phyloP scores from a whole-genome alignment of 2,797 vertebrate species.

The Poeciliopsis infans region DNA sequence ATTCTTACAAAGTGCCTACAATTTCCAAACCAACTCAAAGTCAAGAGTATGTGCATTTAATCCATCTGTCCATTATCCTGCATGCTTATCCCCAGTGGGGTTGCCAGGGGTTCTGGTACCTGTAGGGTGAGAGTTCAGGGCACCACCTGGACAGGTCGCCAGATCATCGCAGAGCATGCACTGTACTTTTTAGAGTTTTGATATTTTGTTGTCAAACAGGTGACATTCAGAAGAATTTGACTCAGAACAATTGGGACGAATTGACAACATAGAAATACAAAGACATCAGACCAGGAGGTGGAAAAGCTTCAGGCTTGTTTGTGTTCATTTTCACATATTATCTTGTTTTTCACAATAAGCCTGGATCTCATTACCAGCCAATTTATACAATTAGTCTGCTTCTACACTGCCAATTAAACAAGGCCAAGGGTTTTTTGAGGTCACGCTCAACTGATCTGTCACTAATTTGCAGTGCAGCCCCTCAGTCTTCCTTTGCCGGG shows the following conservation, averaged over 20 bases:
- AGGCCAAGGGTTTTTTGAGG: conserved; percentile 88
- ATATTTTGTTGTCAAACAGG: background rate
- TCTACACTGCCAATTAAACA: conserved; percentile 89
- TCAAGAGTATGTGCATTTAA: background rate
- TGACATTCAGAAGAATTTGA: conserved; percentile 2
- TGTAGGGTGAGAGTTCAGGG: too few relatives aligned
- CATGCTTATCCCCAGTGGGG: too few relatives aligned
- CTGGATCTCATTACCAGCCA: conserved; percentile 88
- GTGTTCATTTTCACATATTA: conserved; percentile 84
- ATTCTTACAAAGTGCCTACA: background rate
- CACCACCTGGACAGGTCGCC: too few relatives aligned
- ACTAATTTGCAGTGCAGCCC: conserved; percentile 80
- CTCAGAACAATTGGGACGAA: conserved; percentile 26
- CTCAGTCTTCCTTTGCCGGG: conserved; percentile 65
- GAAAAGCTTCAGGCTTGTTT: conserved; percentile 60
- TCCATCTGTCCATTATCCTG: too few relatives aligned
- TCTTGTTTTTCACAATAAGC: conserved; percentile 88
- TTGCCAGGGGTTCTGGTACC: too few relatives aligned
- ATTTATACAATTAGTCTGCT: conserved; percentile 89
- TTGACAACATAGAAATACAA: conserved; percentile 34
- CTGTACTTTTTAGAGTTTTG: background rate
- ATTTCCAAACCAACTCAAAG: background rate
- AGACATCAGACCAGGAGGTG: conserved; percentile 22
- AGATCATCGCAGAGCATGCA: background rate
- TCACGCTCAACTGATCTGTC: conserved; percentile 88